These are phyloP conservation scores for Xyrichtys novacula DNA, from an alignment of 2,797 vertebrate species.

Conservation along the genomic window DNA sequence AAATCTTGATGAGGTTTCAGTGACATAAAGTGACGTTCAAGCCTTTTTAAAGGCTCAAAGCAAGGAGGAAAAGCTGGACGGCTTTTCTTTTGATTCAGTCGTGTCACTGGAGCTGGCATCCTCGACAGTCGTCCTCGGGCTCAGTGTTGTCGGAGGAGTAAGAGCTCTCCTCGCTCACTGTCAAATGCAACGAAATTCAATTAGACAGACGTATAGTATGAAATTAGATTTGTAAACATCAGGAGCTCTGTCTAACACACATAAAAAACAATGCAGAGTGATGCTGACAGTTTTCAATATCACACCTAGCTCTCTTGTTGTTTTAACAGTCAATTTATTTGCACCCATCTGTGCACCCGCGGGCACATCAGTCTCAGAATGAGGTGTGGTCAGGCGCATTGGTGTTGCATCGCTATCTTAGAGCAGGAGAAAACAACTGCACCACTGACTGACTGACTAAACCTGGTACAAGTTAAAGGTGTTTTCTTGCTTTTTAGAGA, in stretches of 20 bases:
- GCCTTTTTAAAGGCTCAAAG: constrained; percentile 41
- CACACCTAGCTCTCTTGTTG: not conserved
- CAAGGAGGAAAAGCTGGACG: constrained; percentile 14
- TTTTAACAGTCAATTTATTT: not conserved
- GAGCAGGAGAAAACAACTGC: not conserved
- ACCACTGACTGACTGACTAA: not conserved
- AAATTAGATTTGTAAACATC: not conserved
- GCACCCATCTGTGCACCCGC: not conserved
- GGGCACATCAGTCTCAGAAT: not conserved
- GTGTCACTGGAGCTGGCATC: constrained; percentile 82
- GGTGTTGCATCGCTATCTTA: not conserved
- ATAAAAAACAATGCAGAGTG: not conserved
- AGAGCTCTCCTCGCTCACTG: constrained; percentile 86
- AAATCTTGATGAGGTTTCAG: constrained; percentile 61
- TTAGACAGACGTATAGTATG: constrained; percentile 30
- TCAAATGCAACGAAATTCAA: constrained; percentile 48
- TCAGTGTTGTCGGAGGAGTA: constrained; percentile 83
- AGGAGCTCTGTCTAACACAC: not conserved
- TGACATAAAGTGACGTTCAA: constrained; percentile 64
- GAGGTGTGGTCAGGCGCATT: not conserved
- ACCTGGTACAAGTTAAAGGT: not conserved
- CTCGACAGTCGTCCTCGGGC: constrained; percentile 83
- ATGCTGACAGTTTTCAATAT: not conserved
- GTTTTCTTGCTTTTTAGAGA: not conserved
- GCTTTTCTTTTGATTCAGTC: constrained; percentile 8